Conservation (phyloP, 2,888 invertebrate species). For the Anoplius nigerrimus region DNA sequence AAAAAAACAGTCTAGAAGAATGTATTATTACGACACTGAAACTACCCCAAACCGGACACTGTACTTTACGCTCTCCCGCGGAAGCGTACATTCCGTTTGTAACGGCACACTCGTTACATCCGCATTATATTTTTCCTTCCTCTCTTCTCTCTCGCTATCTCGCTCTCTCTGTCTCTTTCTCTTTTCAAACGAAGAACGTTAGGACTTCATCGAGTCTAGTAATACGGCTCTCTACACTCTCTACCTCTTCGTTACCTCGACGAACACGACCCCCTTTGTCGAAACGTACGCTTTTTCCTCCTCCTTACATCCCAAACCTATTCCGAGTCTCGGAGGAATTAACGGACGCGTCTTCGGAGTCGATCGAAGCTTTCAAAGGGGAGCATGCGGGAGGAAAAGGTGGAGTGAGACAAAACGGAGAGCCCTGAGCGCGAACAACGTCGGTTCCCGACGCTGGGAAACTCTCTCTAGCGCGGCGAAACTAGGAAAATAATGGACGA, state of each 20-base stretch:
- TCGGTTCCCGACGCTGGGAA: too few species aligned
- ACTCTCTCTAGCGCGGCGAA: too few species aligned
- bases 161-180: too few species aligned
- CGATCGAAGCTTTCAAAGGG: too few species aligned
- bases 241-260: constrained; percentile 4
- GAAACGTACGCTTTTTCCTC: background rate
- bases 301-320: background rate
- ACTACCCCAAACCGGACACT: too few species aligned
- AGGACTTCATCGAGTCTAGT: background rate
- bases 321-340: background rate
- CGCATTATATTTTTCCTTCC: background rate
- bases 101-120: constrained; percentile 11
- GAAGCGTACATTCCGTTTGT: too few species aligned
- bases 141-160: too few species aligned
- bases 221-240: background rate
- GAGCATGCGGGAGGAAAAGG: background rate
- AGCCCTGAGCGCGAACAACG: constrained; percentile 27
- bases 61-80: too few species aligned
- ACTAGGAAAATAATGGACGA: too few species aligned
- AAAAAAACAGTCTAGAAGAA: too few species aligned
- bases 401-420: constrained; percentile 34
- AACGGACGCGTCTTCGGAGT: background rate
- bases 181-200: background rate
- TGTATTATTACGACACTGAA: too few species aligned
- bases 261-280: background rate